Evolutionary conservation across 2,888 invertebrate genomes (phyloP).

Genomic region (Caenorhabditis afra): DNA sequence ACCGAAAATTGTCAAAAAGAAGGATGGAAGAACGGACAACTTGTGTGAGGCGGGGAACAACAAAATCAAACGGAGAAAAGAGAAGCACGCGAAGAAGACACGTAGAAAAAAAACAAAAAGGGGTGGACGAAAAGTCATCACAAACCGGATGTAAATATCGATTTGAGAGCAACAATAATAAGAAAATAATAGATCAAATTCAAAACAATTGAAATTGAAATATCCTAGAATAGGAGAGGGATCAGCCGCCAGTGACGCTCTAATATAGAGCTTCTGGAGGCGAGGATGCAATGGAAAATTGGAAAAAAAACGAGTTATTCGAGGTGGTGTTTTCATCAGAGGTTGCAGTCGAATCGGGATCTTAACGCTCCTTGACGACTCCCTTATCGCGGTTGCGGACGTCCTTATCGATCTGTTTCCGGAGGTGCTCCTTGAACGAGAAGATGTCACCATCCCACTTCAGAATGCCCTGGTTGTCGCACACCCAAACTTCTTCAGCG

Average conservation of each 20-base stretch:
- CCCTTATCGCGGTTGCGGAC: conserved; percentile 57
- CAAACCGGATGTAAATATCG: too few species aligned
- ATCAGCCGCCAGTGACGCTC: background rate
- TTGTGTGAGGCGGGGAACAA: conserved; percentile 11
- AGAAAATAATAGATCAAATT: conserved; percentile 29
- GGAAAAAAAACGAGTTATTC: conserved; percentile 32
- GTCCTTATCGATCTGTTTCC: conserved; percentile 89
- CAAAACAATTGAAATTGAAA: conserved; percentile 49
- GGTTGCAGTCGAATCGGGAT: background rate
- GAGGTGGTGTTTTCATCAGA: conserved; percentile 12
- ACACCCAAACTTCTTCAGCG: conserved; percentile 99
- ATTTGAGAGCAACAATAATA: background rate
- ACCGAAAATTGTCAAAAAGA: background rate
- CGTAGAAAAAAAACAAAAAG: conserved; percentile 21
- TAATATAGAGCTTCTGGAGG: conserved; percentile 37
- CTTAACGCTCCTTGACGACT: conserved; percentile 65
- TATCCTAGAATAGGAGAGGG: conserved; percentile 31
- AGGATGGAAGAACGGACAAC: background rate
- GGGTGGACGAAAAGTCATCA: conserved; percentile 8
- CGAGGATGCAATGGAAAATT: conserved; percentile 4
- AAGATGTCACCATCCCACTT: conserved; percentile 98
- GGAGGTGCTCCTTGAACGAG: conserved; percentile 94
- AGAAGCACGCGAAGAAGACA: conserved; percentile 4
- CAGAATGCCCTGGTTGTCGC: conserved; percentile 94
- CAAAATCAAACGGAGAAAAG: background rate